Conservation (phyloP, 2,113 vertebrate species). For the Aldabrachelys gigantea region DNA sequence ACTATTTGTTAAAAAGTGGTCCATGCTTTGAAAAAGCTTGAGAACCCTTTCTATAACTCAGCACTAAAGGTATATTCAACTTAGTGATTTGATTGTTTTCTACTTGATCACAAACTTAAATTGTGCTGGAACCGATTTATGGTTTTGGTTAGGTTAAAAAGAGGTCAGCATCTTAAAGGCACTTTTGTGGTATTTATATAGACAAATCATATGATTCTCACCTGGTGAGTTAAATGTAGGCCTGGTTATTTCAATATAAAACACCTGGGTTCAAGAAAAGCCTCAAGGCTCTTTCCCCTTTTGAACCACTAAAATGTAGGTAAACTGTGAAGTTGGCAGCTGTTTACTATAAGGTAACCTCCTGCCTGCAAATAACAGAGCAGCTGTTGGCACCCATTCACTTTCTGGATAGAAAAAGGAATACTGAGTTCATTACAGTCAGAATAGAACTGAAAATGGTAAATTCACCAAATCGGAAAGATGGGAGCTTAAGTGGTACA, state of each 20-base stretch:
- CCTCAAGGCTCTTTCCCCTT: slow-evolving; percentile 32
- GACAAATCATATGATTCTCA: slow-evolving; percentile 51
- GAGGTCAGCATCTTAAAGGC: slow-evolving; percentile 48
- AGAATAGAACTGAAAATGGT: fast-evolving
- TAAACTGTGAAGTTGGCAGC: slow-evolving; percentile 60
- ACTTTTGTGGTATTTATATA: slow-evolving; percentile 45
- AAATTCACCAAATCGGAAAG: background rate
- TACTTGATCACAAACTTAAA: slow-evolving; percentile 6
- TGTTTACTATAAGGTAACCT: slow-evolving; percentile 72
- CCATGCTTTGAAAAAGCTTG: background rate
- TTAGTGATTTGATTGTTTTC: slow-evolving; percentile 7
- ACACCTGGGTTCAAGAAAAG: slow-evolving; percentile 18
- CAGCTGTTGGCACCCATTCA: slow-evolving; percentile 56
- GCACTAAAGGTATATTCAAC: background rate
- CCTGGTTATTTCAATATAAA: slow-evolving; percentile 42
- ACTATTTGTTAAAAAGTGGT: background rate
- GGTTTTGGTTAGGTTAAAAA: slow-evolving; percentile 35
- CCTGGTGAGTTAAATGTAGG: slow-evolving; percentile 7
- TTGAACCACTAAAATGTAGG: slow-evolving; percentile 63
- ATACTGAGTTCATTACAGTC: background rate
- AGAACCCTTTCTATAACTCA: background rate
- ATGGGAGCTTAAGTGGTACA: background rate
- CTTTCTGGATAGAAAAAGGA: background rate
- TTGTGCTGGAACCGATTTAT: slow-evolving; percentile 10
- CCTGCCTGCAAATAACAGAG: slow-evolving; percentile 65